Base-by-base conservation (phyloP, 2,113 vertebrate species). In the Zosterops pallidus region DNA sequence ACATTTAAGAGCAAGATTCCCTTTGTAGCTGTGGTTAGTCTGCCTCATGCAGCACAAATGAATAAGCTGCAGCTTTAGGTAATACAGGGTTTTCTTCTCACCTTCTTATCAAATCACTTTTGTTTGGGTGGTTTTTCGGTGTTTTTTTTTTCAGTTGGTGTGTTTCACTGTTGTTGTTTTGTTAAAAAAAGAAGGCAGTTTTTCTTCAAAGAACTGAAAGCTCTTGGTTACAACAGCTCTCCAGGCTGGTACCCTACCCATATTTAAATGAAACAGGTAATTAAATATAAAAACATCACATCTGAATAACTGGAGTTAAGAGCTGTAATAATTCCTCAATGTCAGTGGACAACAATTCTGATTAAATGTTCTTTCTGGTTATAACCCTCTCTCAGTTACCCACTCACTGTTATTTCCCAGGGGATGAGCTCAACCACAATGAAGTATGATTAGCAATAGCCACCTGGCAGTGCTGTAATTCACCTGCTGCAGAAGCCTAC, bases 311-410 rank as follows among this genome's bases (percentile, higher is more conserved):
- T 4, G 23, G 44, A 84, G 29, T 67, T 93, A 77, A 71, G 64
- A 84, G 49, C 17, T 71, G 31, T 60, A 81, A 74, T 12, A 67
- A 56, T 93, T 92, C 63, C 86, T 93, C 68, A n/a, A 21, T 39
- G 12, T 68, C 92, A 78, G 14, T 60, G 44, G 35, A 67, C 86
- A 85, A 71, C 31, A 63, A 39, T 28, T 92, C 83, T 71, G 80
- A 96, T 93, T 92, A 93, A 93, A 89, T 67, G 83, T 37, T 78
- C 60, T 70, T 92, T 74, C 71, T 92, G 52, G 56, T 77, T 92
- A 78, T 29, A 90, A 26, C 26, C 31, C 35, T 68, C 33, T 47
- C n/a, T 78, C 87, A 85, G 53, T 87, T 91, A 80, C 56, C 42
- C 79, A 81, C 60, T 83, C 44, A 29, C 47, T 67, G 23, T 42